These are phyloP conservation scores for Esox lucius DNA, from an alignment of 2,797 vertebrate species.

Conservation along the genomic window DNA sequence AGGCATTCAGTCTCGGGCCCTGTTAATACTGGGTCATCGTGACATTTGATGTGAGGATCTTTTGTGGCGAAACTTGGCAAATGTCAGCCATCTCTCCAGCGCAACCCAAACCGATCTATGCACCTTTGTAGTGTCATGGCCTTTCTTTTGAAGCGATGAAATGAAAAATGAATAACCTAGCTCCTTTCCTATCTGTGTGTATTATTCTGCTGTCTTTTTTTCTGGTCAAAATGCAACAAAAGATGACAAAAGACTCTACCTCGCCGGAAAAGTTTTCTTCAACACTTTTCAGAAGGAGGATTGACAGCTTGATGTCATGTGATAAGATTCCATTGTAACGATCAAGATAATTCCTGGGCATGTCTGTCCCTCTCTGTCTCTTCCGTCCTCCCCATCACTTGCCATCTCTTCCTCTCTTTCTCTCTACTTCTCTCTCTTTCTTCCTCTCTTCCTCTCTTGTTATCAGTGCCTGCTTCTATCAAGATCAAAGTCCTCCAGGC, in stretches of 20 bases:
- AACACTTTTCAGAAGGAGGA: slow-evolving; percentile 25
- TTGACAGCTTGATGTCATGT: slow-evolving; percentile 31
- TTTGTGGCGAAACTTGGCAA: slow-evolving; percentile 35
- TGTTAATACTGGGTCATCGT: slow-evolving; percentile 33
- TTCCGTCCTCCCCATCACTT: no score
- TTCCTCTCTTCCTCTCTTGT: slow-evolving; percentile 16
- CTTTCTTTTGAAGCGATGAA: slow-evolving; percentile 31
- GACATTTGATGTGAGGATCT: slow-evolving; percentile 43
- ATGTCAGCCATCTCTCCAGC: slow-evolving; percentile 45
- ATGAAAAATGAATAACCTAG: slow-evolving; percentile 24
- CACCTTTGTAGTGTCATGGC: slow-evolving; percentile 39
- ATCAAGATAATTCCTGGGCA: slow-evolving; percentile 9
- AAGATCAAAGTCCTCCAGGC: slow-evolving; percentile 46
- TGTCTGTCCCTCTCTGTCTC: not conserved
- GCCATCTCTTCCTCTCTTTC: slow-evolving; percentile 12
- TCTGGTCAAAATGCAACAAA: not conserved
- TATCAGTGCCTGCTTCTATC: slow-evolving; percentile 45
- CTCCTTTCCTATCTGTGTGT: not conserved
- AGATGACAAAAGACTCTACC: not conserved
- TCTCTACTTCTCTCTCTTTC: slow-evolving; percentile 10
- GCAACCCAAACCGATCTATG: slow-evolving; percentile 27
- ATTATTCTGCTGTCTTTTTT: slow-evolving; percentile 1
- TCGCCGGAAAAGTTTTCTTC: slow-evolving; percentile 24
- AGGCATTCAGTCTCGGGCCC: not conserved
- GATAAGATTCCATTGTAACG: slow-evolving; percentile 30